Evolutionary conservation across 2,113 vertebrate species (phyloP).

Genomic region (Triplophysa dalaica): DNA sequence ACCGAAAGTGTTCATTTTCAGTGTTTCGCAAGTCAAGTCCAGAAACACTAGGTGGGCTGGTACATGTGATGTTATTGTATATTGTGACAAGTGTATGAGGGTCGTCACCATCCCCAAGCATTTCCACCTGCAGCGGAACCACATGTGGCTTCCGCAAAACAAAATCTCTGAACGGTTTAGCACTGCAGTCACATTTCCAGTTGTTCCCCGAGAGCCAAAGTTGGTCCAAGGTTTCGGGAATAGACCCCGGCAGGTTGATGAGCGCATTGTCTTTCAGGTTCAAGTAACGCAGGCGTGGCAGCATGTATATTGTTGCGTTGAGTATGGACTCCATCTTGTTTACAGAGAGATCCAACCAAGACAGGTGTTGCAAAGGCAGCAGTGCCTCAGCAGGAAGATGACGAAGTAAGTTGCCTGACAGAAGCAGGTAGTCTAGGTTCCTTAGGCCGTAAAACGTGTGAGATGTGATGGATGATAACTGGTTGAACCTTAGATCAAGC

Average conservation of each 20-base stretch:
- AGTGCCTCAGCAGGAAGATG: slow-evolving; percentile 72
- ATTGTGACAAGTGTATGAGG: slow-evolving; percentile 74
- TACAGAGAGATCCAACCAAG: slow-evolving; percentile 83
- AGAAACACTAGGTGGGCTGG: slow-evolving; percentile 68
- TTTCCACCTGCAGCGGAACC: slow-evolving; percentile 83
- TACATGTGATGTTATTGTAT: slow-evolving; percentile 93
- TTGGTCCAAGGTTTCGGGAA: slow-evolving; percentile 78
- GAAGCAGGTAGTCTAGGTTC: slow-evolving; percentile 88
- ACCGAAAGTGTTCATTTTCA: slow-evolving; percentile 73
- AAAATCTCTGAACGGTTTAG: slow-evolving; percentile 79
- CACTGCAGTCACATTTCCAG: slow-evolving; percentile 87
- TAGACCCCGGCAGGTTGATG: slow-evolving; percentile 70
- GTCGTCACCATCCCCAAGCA: slow-evolving; percentile 81
- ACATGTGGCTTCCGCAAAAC: slow-evolving; percentile 73
- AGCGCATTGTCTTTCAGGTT: slow-evolving; percentile 83
- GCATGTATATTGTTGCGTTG: slow-evolving; percentile 66
- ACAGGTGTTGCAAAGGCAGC: slow-evolving; percentile 70
- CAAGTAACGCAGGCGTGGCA: slow-evolving; percentile 82
- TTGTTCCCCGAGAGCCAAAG: slow-evolving; percentile 88
- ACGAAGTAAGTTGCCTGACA: slow-evolving; percentile 82
- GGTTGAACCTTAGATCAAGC: slow-evolving; percentile 87
- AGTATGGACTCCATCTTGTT: slow-evolving; percentile 76
- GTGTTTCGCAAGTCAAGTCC: slow-evolving; percentile 87
- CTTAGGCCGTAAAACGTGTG: slow-evolving; percentile 80
- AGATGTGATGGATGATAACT: slow-evolving; percentile 73